Evolutionary conservation across 1,140 invertebrate genomes (phyloP).

Genomic region (Pogonus chalceus): DNA sequence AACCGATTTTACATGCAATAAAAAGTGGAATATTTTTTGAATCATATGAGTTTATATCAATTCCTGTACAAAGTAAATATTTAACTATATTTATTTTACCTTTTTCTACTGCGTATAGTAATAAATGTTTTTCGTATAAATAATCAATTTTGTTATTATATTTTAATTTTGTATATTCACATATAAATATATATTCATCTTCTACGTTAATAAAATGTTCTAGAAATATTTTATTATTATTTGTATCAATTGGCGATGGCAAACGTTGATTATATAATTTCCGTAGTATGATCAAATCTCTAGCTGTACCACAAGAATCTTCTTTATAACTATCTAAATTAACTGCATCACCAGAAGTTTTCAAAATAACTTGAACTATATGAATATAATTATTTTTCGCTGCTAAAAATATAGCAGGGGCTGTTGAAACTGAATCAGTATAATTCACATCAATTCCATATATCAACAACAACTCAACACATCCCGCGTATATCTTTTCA

Average conservation of each 20-base stretch:
- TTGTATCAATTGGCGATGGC: neutral
- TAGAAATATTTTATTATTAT: neutral
- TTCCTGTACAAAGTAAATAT: neutral
- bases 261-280: neutral
- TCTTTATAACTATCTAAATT: neutral
- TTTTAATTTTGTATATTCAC: neutral
- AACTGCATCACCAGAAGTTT: neutral
- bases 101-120: neutral
- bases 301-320: neutral
- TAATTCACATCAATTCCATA: neutral
- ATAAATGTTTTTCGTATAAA: neutral
- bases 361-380: neutral
- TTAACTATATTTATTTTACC: neutral
- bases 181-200: neutral
- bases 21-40: neutral
- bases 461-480: neutral
- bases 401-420: neutral
- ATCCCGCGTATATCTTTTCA: neutral
- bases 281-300: neutral
- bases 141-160: neutral
- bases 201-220: neutral
- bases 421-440: neutral
- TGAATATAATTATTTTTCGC: neutral
- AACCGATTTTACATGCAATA: neutral
- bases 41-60: neutral